Conservation (phyloP, 2,113 vertebrate genomes). For the Apteryx owenii region DNA sequence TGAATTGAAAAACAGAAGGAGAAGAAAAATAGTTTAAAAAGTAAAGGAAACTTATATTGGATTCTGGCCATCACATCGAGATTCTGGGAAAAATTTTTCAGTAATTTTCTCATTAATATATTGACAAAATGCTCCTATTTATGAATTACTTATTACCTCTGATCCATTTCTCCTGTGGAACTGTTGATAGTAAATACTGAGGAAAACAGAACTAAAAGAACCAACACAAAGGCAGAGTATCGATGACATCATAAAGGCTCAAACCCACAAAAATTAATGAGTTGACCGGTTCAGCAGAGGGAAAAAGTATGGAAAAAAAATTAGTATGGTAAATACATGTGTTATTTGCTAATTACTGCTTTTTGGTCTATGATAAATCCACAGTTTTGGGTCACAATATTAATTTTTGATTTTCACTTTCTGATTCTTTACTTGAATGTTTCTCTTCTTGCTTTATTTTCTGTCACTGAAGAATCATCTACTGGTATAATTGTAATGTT, state of each 20-base stretch:
- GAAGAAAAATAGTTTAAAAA: background rate
- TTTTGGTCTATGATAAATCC: background rate
- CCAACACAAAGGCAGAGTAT: background rate
- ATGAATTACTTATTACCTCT: background rate
- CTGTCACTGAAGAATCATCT: background rate
- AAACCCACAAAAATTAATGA: background rate
- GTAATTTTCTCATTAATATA: background rate
- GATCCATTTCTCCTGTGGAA: background rate
- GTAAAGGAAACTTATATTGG: background rate
- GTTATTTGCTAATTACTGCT: background rate
- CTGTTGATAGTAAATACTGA: background rate
- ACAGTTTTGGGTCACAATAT: background rate
- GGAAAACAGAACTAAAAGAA: background rate
- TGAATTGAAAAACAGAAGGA: background rate
- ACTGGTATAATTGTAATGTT: background rate
- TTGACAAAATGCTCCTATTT: background rate
- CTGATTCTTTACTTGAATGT: background rate
- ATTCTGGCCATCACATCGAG: background rate
- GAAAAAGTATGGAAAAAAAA: background rate
- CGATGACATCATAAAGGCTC: background rate
- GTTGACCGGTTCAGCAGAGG: background rate
- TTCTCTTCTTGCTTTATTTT: background rate
- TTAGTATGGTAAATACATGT: background rate
- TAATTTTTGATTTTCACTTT: background rate
- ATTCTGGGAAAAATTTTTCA: background rate